Percentiles rank a stretch among this genome's conserved stretches.
Evolutionary conservation across 2,888 invertebrate species (phyloP).

Genomic region (Anoplius nigerrimus): DNA sequence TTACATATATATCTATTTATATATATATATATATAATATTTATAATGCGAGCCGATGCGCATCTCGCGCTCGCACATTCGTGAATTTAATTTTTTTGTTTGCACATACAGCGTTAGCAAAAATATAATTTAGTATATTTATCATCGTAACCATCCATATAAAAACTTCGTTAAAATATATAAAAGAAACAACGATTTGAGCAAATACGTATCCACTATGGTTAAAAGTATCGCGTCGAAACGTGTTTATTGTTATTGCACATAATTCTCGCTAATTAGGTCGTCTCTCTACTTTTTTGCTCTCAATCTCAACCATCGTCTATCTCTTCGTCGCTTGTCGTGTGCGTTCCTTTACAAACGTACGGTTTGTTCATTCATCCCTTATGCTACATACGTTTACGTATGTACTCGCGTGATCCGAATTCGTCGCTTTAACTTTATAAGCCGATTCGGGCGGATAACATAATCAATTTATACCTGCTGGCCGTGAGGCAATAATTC

Average conservation of each 20-base stretch:
- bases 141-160: slow-evolving; percentile 63
- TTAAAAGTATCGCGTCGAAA: slow-evolving; percentile 56
- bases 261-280: slow-evolving; percentile 60
- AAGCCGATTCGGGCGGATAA: too few relatives aligned
- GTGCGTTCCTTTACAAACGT: slow-evolving; percentile 9
- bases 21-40: slow-evolving; percentile 7
- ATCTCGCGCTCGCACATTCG: slow-evolving; percentile 22
- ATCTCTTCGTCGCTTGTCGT: slow-evolving; percentile 13
- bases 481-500: too few relatives aligned
- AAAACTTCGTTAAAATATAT: slow-evolving; percentile 72
- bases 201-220: slow-evolving; percentile 65
- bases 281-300: slow-evolving; percentile 26
- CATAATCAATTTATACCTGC: too few relatives aligned
- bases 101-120: slow-evolving; percentile 66
- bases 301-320: slow-evolving; percentile 18
- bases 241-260: slow-evolving; percentile 70
- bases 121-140: slow-evolving; percentile 71
- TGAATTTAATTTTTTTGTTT: slow-evolving; percentile 23
- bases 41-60: slow-evolving; percentile 26
- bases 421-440: too few relatives aligned
- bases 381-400: slow-evolving; percentile 10
- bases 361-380: slow-evolving; percentile 16
- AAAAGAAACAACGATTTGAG: slow-evolving; percentile 73
- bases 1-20: slow-evolving; percentile 6
- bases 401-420: not conserved